Base-by-base conservation (phyloP, 2,797 vertebrate species). In the Poecile montanus region DNA sequence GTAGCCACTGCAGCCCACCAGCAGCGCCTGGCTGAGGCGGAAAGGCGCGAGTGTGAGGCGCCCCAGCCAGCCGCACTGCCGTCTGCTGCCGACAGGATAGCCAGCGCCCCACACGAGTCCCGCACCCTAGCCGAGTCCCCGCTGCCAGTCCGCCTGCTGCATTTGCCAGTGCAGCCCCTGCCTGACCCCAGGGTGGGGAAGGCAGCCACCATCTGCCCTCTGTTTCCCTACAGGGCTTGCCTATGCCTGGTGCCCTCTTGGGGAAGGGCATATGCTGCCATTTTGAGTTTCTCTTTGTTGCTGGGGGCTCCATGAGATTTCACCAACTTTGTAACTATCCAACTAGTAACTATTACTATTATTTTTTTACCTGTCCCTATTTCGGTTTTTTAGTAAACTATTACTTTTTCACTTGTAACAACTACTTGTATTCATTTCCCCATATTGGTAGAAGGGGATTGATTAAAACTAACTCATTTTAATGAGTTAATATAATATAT, bases 31-130 rank as follows among this genome's bases (percentile, higher is more conserved):
- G 20, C 51, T 26, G 61, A 26, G 44, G 60, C 2, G 1, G 13
- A 21, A 40, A 34, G 42, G 34, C 3, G 1, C 2, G 2, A 7
- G 42, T 3, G 10, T 3, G 20, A 29, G 30, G 30, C 8, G 1
- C 7, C 20, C 13, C 4, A 11, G 30, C 42, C 60, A 30, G 26
- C 26, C 21, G 13, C 45, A 15, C 16, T 25, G 61, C 71, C 0
- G 7, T 9, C 58, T 72, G 42, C 48, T 29, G 50, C 58, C 5
- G 0, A 16, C 5, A 19, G 23, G 9, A 38, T 15, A n/a, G 23
- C 40, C 10, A 47, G 23, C 40, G 25, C 4, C 11, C 47, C 27
- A 22, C 38, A 14, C 1, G 0, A 22, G 13, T 40, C 32, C 40
- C 10, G 13, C 12, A 45, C 12, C 15, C 48, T 10, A 25, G 29